Percentiles rank a stretch among this genome's conserved stretches.
Conservation (phyloP, 2,113 vertebrate genomes). For the Tetrao urogallus region DNA sequence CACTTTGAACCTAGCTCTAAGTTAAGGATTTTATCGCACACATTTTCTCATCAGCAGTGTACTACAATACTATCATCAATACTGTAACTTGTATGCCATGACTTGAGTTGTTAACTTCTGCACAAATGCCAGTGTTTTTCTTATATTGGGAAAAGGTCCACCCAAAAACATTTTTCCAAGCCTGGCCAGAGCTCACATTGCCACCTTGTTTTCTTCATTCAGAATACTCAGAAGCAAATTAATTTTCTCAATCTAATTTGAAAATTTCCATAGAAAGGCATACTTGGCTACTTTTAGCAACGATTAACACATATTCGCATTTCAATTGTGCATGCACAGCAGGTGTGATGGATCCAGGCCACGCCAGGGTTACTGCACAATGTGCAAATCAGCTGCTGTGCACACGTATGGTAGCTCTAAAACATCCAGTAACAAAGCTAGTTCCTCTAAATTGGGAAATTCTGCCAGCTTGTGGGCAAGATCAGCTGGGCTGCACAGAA, state of each 20-base stretch:
- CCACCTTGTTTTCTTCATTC: not conserved
- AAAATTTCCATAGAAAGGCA: not conserved
- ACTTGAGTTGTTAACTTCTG: not conserved
- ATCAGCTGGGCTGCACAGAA: not conserved
- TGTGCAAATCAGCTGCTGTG: not conserved
- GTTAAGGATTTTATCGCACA: not conserved
- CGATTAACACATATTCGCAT: not conserved
- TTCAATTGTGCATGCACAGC: not conserved
- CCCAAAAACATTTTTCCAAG: not conserved
- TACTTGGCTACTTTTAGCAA: not conserved
- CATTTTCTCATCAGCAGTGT: not conserved
- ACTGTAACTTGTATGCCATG: fast-evolving
- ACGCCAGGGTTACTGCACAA: not conserved
- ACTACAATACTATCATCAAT: not conserved
- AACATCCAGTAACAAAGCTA: not conserved
- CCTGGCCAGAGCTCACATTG: not conserved
- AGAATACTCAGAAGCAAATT: not conserved
- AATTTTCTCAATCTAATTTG: not conserved
- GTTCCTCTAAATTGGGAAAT: not conserved
- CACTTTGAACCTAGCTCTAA: not conserved
- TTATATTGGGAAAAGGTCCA: not conserved
- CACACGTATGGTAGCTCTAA: not conserved
- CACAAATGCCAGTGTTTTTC: not conserved
- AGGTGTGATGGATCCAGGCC: not conserved
- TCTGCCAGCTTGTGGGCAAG: constrained; percentile 5